phyloP scores from a whole-genome alignment of 1,140 invertebrate species.

The Arion vulgaris region DNA sequence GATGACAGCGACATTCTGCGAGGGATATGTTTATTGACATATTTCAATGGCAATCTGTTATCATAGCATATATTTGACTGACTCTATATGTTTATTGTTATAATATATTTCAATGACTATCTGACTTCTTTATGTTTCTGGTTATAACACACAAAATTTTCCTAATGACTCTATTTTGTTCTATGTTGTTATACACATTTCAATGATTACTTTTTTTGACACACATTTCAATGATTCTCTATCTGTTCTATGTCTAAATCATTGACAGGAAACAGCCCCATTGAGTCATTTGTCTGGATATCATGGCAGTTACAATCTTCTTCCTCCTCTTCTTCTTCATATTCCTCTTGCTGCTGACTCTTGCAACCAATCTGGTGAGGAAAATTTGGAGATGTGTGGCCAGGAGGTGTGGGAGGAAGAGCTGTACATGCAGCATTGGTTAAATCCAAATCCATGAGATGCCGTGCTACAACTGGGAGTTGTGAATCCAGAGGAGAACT shows the following conservation, averaged over 20 bases:
- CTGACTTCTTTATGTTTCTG: too few species aligned
- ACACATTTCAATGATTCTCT: slow-evolving; percentile 32
- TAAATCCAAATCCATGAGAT: background rate
- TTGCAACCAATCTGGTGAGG: background rate
- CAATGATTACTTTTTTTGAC: too few species aligned
- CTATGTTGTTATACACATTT: too few species aligned
- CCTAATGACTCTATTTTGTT: too few species aligned
- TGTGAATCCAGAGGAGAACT: slow-evolving; percentile 34
- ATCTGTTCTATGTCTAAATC: slow-evolving; percentile 41
- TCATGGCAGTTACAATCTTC: slow-evolving; percentile 35
- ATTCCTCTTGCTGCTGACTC: slow-evolving; percentile 17
- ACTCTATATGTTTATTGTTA: too few species aligned
- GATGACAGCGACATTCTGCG: too few species aligned
- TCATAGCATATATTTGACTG: too few species aligned
- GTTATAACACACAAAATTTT: too few species aligned
- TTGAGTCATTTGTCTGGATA: background rate
- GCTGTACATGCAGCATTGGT: background rate
- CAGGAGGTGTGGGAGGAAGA: slow-evolving; percentile 18
- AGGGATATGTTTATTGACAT: too few species aligned
- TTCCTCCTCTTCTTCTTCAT: slow-evolving; percentile 34
- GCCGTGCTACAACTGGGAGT: background rate
- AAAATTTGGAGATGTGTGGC: slow-evolving; percentile 7
- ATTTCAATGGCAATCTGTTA: too few species aligned
- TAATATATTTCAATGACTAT: too few species aligned
- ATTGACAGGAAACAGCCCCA: slow-evolving; percentile 30